Conservation (phyloP, 2,113 vertebrate genomes). For the Scophthalmus maximus region DNA sequence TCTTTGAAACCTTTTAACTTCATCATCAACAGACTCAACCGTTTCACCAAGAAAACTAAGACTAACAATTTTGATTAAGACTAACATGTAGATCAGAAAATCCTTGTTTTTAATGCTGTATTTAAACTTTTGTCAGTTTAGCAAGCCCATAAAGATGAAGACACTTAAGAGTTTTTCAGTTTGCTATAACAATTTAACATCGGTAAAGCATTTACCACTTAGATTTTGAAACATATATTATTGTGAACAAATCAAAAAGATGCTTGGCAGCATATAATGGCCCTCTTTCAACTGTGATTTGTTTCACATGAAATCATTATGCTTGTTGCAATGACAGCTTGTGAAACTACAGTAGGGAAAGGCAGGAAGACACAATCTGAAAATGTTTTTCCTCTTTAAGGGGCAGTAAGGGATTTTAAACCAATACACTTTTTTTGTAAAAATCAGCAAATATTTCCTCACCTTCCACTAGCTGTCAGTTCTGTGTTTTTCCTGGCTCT, state of each 20-base stretch:
- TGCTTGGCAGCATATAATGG: neutral
- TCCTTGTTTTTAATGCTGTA: neutral
- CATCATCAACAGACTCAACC: no score
- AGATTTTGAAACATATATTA: neutral
- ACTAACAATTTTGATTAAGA: no score
- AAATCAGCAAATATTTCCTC: no score
- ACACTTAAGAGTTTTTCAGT: neutral
- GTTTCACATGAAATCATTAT: neutral
- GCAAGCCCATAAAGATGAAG: neutral
- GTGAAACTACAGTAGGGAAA: conserved; percentile 6
- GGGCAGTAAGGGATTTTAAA: no score
- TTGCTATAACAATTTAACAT: neutral
- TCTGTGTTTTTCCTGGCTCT: no score
- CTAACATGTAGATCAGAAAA: neutral
- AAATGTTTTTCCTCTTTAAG: no score
- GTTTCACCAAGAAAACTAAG: no score
- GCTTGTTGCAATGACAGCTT: conserved; percentile 3
- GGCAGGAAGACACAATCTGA: no score
- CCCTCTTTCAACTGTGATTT: neutral
- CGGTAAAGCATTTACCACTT: neutral
- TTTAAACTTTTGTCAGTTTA: neutral
- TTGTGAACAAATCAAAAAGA: neutral
- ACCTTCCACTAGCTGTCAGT: no score
- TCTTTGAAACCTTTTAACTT: no score
- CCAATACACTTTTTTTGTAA: no score